Base-by-base conservation (phyloP, 2,888 invertebrate genomes). In the Anarsia innoxiella region DNA sequence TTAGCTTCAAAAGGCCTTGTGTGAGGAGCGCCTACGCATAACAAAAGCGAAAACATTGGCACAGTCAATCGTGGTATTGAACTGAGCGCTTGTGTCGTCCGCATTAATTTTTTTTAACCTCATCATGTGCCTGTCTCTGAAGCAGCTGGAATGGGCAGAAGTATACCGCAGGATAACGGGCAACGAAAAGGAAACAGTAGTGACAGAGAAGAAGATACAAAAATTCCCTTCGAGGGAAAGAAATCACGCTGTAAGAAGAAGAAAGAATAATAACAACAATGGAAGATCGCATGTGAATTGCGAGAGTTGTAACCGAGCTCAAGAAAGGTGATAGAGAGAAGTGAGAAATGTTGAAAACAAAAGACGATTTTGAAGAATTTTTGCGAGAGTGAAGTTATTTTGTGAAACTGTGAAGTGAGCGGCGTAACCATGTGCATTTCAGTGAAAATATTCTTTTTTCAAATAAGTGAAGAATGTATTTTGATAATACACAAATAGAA, bases 161-260 rank as follows among this genome's bases (percentile, higher is more conserved):
- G 66, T 80, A 29, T 79, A 71, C 55, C 65, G 73, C 31, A 67
- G 71, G 16, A 56, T 80, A 16, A 59, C 59, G 16, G 68, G 68
- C 12, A 51, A 52, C 10, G 75, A 73, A 27, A 61, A 56, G 36
- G 68, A 72, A 12, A 48, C 53, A 5, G 55, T 55, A 30, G 55
- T 56, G 31, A 40, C 44, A 12, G 52, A 56, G 44, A 62, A 57
- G 41, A 76, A 70, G 42, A 69, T 79, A 51, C 89, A 91, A 37
- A 88, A 89, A 55, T 91, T 91, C 63, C 90, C 90, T 1, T 89
- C 89, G 1, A 83, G 91, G 28, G 90, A 91, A 57, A 86, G 91
- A 47, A 89, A 91, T 64, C 87, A 87, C 56, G 91, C 91, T 25
- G 87, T 91, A 28, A 76, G 90, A 36, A 86, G 91, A 48, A 60